Evolutionary conservation across 2,797 vertebrate species (phyloP).

Genomic region (Anabacerthia variegaticeps): DNA sequence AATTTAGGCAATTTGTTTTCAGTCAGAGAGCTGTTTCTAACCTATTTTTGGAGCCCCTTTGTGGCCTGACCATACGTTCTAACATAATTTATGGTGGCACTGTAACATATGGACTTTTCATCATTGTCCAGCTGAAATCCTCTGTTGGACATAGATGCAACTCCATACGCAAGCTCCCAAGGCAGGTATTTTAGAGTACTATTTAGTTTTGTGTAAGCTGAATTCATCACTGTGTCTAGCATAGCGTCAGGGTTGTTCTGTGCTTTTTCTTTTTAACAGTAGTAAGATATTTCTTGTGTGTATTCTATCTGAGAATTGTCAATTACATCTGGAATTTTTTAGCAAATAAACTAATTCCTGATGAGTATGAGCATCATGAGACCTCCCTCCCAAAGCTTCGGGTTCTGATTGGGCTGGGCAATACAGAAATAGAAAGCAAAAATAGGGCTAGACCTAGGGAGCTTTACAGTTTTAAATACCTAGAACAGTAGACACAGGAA

Average conservation of each 20-base stretch:
- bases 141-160: constrained; percentile 79
- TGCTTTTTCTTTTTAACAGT: not conserved
- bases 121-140: constrained; percentile 90
- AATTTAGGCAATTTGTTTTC: constrained; percentile 94
- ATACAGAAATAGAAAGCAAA: not conserved
- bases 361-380: not conserved
- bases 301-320: not conserved
- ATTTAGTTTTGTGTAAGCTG: constrained; percentile 4
- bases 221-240: constrained; percentile 5
- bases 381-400: not conserved
- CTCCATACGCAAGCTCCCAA: not conserved
- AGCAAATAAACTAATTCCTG: not conserved
- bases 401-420: not conserved
- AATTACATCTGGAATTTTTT: not conserved
- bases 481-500: not conserved
- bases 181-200: constrained; percentile 20
- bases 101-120: constrained; percentile 95
- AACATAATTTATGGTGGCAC: constrained; percentile 95
- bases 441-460: not conserved
- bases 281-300: not conserved
- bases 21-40: constrained; percentile 82
- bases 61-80: constrained; percentile 87
- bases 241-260: not conserved
- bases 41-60: constrained; percentile 95
- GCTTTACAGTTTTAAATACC: not conserved